phyloP scores from a whole-genome alignment of 2,113 vertebrate genomes.

The Scophthalmus maximus region DNA sequence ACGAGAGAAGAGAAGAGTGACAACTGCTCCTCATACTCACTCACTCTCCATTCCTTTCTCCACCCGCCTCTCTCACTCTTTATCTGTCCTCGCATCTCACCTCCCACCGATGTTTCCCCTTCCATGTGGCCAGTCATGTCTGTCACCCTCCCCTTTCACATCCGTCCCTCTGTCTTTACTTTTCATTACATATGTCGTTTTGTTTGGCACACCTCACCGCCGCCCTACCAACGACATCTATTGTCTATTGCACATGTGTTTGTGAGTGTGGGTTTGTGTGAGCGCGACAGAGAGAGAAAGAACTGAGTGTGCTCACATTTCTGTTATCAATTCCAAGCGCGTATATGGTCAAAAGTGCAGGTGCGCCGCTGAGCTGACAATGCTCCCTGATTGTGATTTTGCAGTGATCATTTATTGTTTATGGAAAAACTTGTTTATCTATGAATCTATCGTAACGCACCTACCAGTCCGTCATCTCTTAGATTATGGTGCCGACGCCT shows the following conservation, averaged over 20 bases:
- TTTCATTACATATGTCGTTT: slow-evolving; percentile 48
- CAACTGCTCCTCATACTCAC: slow-evolving; percentile 35
- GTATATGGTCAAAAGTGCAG: slow-evolving; percentile 26
- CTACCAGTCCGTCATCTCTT: slow-evolving; percentile 9
- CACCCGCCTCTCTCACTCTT: slow-evolving; percentile 31
- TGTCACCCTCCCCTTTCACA: slow-evolving; percentile 48
- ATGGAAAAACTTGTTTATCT: slow-evolving; percentile 1
- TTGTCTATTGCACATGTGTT: slow-evolving; percentile 21
- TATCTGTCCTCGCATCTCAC: slow-evolving; percentile 52
- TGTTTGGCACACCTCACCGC: slow-evolving; percentile 38
- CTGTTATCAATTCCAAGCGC: neutral
- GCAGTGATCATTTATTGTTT: neutral
- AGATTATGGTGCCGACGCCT: neutral
- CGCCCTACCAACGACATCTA: slow-evolving; percentile 23
- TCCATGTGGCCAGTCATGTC: slow-evolving; percentile 52
- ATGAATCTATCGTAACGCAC: neutral
- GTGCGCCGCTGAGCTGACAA: slow-evolving; percentile 25
- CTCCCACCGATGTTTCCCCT: slow-evolving; percentile 59
- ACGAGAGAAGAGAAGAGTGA: slow-evolving; percentile 55
- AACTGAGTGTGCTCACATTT: slow-evolving; percentile 15
- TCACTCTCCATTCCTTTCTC: slow-evolving; percentile 17
- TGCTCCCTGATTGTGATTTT: slow-evolving; percentile 19
- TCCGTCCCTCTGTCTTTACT: slow-evolving; percentile 37
- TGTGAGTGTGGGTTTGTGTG: slow-evolving; percentile 14
- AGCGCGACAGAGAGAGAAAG: neutral